A percentile compares a stretch with the other conserved stretches of the same genome.
phyloP scores from a whole-genome alignment of 2,797 vertebrate species.

The Cygnus olor region DNA sequence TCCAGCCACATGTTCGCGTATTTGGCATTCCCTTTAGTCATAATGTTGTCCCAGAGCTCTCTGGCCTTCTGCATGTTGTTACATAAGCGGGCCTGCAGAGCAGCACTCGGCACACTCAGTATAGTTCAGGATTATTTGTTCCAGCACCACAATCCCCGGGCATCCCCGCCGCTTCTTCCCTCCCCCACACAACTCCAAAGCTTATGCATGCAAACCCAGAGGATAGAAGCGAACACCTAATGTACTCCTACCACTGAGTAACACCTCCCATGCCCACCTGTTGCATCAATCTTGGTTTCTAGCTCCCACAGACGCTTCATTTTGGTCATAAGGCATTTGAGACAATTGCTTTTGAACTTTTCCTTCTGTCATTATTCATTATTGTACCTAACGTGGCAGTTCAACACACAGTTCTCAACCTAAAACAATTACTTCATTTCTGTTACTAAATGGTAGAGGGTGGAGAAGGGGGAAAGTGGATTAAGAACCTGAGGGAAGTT shows the following conservation, averaged over 20 bases:
- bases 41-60: slow-evolving; percentile 97
- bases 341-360: background rate
- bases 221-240: background rate
- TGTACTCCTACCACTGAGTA: background rate
- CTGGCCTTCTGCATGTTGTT: slow-evolving; percentile 98
- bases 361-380: background rate
- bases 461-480: background rate
- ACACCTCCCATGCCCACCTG: background rate
- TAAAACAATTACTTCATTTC: background rate
- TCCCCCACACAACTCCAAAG: background rate
- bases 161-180: no score
- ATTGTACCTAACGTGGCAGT: background rate
- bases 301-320: background rate
- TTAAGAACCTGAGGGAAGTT: background rate
- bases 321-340: background rate
- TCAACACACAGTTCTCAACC: background rate
- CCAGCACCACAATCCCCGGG: rapidly evolving
- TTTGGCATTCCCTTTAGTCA: slow-evolving; percentile 97
- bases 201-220: background rate
- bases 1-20: slow-evolving; percentile 99
- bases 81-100: slow-evolving; percentile 88
- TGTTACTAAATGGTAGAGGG: background rate
- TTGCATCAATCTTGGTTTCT: background rate
- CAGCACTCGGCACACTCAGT: background rate
- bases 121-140: background rate